Evolutionary conservation across 2,888 invertebrate genomes (phyloP), one percentile per base, ranked within the genome.

Genomic region (Pocota personata): DNA sequence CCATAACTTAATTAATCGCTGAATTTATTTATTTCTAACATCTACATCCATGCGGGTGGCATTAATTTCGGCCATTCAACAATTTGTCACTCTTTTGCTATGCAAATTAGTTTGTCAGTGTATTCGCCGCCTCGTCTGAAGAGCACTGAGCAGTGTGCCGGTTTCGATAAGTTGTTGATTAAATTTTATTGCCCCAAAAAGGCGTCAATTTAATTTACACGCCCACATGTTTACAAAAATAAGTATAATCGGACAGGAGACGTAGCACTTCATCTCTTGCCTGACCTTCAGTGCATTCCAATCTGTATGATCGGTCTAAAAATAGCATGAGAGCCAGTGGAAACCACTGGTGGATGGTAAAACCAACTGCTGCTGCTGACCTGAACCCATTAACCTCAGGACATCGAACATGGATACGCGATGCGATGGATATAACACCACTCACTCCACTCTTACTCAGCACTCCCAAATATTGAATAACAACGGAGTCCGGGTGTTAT

Each of bases 331-430:
- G 1, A 2, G 32, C 10, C 66, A 46, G 48, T 37, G 62, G 8
- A 50, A 48, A 40, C 24, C 50, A 52, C 60, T 27, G 46, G 35
- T 24, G 50, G 32, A 32, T 43, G 24, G 16, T n/a, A 57, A 16
- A 19, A 55, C 48, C 32, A 58, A 58, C 50, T 73, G 58, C 55
- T 73, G 58, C 55, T 30, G 67, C 57, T 73, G 83, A 78, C 72
- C 72, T 83, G 83, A 83, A 83, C 83, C 83, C 78, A 78, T 83
- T 83, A 83, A 83, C 83, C 73, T 62, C 83, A 78, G 73, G 78
- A 82, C 43, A 58, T 58, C 71, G 64, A 66, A 82, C 82, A 76
- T 71, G 64, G 48, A 57, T 60, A 75, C 12, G 52, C 58, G 12
- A 57, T 66, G 50, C 57, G 43, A 52, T 55, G 50, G 14, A 67